A percentile compares a stretch with the other conserved stretches of the same genome.
These are phyloP conservation scores for Aplysina aerophoba DNA, from an alignment of 37 sponge, comb jelly and placozoan genomes.

Conservation along the genomic window DNA sequence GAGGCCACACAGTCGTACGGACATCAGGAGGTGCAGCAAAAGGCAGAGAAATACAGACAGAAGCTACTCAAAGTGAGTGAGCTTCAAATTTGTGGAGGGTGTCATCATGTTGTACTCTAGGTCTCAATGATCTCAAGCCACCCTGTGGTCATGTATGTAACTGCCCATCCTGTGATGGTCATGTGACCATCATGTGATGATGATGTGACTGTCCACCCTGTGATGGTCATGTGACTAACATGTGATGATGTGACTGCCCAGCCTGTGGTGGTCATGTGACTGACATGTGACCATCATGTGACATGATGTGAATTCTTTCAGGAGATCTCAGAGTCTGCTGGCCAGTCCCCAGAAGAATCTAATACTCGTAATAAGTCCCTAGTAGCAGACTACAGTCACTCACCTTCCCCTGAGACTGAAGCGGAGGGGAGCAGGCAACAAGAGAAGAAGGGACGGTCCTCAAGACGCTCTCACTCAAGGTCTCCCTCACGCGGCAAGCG, in stretches of 20 bases:
- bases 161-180: too few species aligned
- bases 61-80: constrained; percentile 45
- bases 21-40: constrained; percentile 62
- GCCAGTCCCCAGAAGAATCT: background rate
- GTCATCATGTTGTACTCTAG: too few species aligned
- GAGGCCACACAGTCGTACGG: constrained; percentile 71
- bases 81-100: background rate
- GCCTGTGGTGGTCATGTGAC: too few species aligned
- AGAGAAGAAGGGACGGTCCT: background rate
- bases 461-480: background rate
- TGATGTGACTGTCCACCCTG: too few species aligned
- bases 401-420: constrained; percentile 20
- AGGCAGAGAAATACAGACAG: constrained; percentile 66
- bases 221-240: too few species aligned
- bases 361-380: background rate
- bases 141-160: too few species aligned
- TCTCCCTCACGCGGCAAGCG: background rate
- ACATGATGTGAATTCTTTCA: constrained; percentile 14
- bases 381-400: background rate
- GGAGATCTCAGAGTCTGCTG: background rate
- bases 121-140: too few species aligned
- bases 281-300: too few species aligned
- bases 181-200: too few species aligned
- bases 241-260: too few species aligned
- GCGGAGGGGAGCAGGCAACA: background rate